Evolutionary conservation across 2,113 vertebrate species (phyloP).

Genomic region (Pyrgilauda ruficollis): DNA sequence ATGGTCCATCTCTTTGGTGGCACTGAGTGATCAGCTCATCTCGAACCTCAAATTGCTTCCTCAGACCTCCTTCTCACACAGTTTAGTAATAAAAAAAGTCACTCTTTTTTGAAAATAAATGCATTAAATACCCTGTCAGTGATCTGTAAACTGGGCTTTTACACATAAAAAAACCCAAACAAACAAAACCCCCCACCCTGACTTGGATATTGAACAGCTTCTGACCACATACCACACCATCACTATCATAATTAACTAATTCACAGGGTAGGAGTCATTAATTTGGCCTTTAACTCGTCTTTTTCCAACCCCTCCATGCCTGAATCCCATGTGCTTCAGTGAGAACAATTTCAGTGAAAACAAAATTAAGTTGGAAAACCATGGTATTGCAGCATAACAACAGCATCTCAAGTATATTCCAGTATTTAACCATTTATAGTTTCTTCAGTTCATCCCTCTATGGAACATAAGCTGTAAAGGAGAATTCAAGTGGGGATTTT

Average conservation of each 20-base stretch:
- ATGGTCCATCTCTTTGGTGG: background rate
- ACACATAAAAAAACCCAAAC: background rate
- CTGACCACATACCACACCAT: background rate
- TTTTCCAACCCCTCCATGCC: background rate
- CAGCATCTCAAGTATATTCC: background rate
- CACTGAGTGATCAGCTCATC: background rate
- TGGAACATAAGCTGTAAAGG: background rate
- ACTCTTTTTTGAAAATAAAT: accelerated
- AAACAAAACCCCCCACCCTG: accelerated
- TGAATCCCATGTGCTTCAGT: background rate
- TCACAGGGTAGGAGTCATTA: background rate
- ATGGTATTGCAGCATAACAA: background rate
- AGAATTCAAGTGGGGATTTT: background rate
- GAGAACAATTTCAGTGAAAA: background rate
- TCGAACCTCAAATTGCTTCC: background rate
- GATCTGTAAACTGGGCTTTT: background rate
- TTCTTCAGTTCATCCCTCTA: background rate
- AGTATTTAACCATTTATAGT: background rate
- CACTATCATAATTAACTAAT: background rate
- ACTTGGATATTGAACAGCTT: background rate
- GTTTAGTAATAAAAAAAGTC: background rate
- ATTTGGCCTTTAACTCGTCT: background rate
- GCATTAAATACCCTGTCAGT: background rate
- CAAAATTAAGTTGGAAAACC: background rate
- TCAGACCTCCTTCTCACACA: background rate